These are phyloP conservation scores for Pheosia tremula DNA, from an alignment of 2,888 invertebrate species.

Conservation along the genomic window DNA sequence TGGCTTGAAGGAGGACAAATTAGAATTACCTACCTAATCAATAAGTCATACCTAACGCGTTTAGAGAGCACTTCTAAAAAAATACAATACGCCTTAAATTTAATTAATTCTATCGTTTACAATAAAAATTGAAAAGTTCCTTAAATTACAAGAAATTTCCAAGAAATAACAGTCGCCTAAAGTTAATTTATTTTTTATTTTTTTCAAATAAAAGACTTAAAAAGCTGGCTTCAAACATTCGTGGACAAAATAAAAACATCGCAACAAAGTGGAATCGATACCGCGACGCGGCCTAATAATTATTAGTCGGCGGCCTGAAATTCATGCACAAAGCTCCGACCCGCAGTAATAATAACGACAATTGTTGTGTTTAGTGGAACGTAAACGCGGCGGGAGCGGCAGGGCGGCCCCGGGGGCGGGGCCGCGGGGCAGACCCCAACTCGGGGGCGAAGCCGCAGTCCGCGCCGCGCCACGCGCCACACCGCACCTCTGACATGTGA, in stretches of 20 bases:
- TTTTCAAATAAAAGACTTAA: neutral
- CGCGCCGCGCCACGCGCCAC: slow-evolving; percentile 72
- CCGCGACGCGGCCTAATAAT: slow-evolving; percentile 76
- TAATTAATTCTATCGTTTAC: no score
- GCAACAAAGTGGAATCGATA: slow-evolving; percentile 78
- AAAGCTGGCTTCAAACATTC: neutral
- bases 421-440: slow-evolving; percentile 59
- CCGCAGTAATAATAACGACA: slow-evolving; percentile 84
- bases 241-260: slow-evolving; percentile 60
- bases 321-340: slow-evolving; percentile 84
- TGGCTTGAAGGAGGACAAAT: no score
- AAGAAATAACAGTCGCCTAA: neutral
- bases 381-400: slow-evolving; percentile 68
- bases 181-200: neutral
- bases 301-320: slow-evolving; percentile 83
- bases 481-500: slow-evolving; percentile 79
- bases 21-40: neutral
- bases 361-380: slow-evolving; percentile 85
- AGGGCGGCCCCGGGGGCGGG: slow-evolving; percentile 52
- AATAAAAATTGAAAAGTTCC: neutral
- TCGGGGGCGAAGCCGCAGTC: slow-evolving; percentile 68
- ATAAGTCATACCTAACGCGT: no score
- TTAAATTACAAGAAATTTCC: neutral
- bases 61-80: no score
- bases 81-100: no score